A percentile compares a stretch with the other conserved stretches of the same genome.
Conservation (phyloP, 1,140 invertebrate species). For the Drosophila bocki region DNA sequence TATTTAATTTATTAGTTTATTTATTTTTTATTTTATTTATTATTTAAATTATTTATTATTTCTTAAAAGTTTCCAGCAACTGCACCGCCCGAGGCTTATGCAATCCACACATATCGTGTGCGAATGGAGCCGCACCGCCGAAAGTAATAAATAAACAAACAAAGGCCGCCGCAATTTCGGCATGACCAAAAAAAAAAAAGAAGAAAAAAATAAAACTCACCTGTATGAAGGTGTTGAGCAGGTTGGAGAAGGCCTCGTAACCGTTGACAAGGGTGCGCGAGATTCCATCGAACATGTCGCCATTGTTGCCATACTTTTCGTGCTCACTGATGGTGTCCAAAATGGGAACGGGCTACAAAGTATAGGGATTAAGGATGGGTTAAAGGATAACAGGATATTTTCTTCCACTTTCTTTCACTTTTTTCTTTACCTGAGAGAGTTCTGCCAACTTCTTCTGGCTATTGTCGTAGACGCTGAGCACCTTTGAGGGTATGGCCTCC, state of each 20-base stretch:
- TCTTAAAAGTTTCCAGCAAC: background rate
- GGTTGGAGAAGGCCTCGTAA: conserved; percentile 87
- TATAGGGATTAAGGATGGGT: background rate
- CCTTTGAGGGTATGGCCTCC: conserved; percentile 78
- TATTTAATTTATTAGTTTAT: background rate
- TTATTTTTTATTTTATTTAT: too few species aligned
- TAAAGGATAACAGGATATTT: background rate
- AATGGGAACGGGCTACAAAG: conserved; percentile 85
- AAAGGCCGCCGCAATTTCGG: conserved; percentile 3
- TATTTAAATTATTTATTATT: background rate
- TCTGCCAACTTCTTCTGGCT: conserved; percentile 74
- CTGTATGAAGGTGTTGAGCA: conserved; percentile 86
- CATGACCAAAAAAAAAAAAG: background rate
- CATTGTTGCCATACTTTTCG: conserved; percentile 88
- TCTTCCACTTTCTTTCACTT: conserved; percentile 5
- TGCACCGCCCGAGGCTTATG: conserved; percentile 1
- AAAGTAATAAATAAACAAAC: conserved; percentile 14
- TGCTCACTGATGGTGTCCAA: conserved; percentile 87
- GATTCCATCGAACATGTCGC: conserved; percentile 86
- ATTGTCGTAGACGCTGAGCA: conserved; percentile 73
- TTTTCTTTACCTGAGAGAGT: conserved; percentile 56
- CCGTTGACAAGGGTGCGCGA: conserved; percentile 86
- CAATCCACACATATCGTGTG: conserved; percentile 9
- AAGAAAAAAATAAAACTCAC: conserved; percentile 80
- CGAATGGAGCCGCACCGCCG: conserved; percentile 2